A percentile compares a stretch with the other conserved stretches of the same genome.
These are phyloP conservation scores for Listrodromus nycthemerus DNA, from an alignment of 2,888 invertebrate species.

Conservation along the genomic window DNA sequence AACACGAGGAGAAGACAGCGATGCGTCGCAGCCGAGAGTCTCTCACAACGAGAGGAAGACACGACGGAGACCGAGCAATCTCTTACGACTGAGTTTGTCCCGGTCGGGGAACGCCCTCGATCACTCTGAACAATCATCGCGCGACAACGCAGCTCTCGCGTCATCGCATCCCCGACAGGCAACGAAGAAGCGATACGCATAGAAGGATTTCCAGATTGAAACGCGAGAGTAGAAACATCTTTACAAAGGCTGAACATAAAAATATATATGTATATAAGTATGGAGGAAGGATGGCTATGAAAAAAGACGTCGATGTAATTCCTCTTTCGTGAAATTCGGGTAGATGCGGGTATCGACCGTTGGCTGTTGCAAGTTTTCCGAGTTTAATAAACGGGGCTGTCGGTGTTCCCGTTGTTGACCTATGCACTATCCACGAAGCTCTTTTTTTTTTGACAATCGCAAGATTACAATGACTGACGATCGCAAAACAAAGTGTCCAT, in stretches of 20 bases:
- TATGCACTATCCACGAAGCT: conserved; percentile 23
- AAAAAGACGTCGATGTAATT: conserved; percentile 16
- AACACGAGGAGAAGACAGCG: conserved; percentile 46
- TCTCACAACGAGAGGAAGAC: conserved; percentile 49
- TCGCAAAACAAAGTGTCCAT: no score
- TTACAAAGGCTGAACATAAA: conserved; percentile 64
- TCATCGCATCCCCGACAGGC: conserved; percentile 73
- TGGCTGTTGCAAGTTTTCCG: background rate
- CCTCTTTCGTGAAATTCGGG: conserved; percentile 1
- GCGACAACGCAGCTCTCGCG: conserved; percentile 71
- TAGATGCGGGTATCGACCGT: background rate
- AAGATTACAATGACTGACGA: no score
- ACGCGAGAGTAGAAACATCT: conserved; percentile 44
- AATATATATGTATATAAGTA: conserved; percentile 61
- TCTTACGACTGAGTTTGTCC: conserved; percentile 80
- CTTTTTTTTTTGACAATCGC: background rate
- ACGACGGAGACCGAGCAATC: conserved; percentile 76
- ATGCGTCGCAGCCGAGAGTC: conserved; percentile 17
- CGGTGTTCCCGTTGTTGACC: no score
- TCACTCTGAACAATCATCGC: conserved; percentile 82
- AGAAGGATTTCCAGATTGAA: conserved; percentile 37
- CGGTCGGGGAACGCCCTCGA: conserved; percentile 75
- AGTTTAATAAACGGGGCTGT: background rate
- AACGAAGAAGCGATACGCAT: conserved; percentile 46
- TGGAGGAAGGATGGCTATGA: background rate